Evolutionary conservation across 2,113 vertebrate species (phyloP).

Genomic region (Trogon melanurus): DNA sequence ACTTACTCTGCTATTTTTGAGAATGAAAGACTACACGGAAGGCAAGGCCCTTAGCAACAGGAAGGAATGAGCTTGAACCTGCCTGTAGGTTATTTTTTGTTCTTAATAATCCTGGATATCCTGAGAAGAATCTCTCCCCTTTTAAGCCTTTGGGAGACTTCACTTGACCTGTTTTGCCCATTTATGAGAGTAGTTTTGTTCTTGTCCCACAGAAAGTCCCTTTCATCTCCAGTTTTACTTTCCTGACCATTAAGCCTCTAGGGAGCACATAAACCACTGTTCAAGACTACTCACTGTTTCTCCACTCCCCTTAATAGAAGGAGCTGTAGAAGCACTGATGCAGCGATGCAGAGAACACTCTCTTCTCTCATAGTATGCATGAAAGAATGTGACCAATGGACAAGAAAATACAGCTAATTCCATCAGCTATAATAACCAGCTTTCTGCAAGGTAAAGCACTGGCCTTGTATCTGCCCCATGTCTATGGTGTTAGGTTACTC

Average conservation of each 20-base stretch:
- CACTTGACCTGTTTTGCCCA: neutral
- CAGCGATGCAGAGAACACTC: conserved; percentile 61
- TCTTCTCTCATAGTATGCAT: conserved; percentile 68
- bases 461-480: conserved; percentile 55
- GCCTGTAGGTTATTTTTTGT: neutral
- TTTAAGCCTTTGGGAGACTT: neutral
- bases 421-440: conserved; percentile 51
- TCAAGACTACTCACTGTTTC: conserved; percentile 60
- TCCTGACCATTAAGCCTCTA: neutral
- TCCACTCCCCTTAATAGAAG: conserved; percentile 64
- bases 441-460: conserved; percentile 68
- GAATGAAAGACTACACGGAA: neutral
- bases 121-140: neutral
- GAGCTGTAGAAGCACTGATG: conserved; percentile 69
- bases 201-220: neutral
- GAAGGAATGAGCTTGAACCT: neutral
- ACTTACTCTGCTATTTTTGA: neutral
- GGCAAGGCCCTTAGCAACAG: neutral
- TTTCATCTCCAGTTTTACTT: neutral
- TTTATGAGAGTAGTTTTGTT: neutral
- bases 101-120: neutral
- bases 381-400: conserved; percentile 67
- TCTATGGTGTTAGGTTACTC: neutral
- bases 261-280: conserved; percentile 1
- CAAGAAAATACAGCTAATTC: conserved; percentile 60